phyloP scores from a whole-genome alignment of 2,113 vertebrate species.

The Leucosticte australis region DNA sequence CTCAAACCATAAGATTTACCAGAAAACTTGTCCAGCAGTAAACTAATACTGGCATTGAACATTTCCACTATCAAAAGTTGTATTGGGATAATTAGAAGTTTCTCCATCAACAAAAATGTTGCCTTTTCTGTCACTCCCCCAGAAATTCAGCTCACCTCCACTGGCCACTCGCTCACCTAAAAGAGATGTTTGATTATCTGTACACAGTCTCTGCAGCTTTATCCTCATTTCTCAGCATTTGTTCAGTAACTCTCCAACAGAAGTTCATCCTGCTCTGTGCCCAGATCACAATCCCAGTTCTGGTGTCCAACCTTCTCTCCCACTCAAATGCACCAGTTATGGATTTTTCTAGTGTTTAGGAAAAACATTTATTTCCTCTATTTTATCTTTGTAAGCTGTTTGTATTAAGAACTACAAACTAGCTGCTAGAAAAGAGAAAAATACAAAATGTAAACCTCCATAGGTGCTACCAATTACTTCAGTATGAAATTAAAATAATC shows the following conservation, averaged over 20 bases:
- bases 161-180: neutral
- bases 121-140: neutral
- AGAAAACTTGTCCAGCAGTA: neutral
- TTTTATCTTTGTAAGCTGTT: neutral
- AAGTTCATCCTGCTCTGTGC: neutral
- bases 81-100: neutral
- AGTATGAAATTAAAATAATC: neutral
- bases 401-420: neutral
- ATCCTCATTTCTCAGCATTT: neutral
- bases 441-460: neutral
- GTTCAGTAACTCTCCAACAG: neutral
- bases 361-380: neutral
- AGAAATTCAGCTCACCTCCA: neutral
- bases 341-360: neutral
- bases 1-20: neutral
- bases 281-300: neutral
- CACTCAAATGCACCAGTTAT: neutral
- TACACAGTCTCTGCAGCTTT: neutral
- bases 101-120: neutral
- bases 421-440: neutral
- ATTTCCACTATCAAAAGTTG: neutral
- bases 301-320: neutral
- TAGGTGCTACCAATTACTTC: neutral
- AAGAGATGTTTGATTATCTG: neutral
- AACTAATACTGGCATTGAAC: neutral